Evolutionary conservation across 2,113 vertebrate species (phyloP).

Genomic region (Catagonus wagneri): DNA sequence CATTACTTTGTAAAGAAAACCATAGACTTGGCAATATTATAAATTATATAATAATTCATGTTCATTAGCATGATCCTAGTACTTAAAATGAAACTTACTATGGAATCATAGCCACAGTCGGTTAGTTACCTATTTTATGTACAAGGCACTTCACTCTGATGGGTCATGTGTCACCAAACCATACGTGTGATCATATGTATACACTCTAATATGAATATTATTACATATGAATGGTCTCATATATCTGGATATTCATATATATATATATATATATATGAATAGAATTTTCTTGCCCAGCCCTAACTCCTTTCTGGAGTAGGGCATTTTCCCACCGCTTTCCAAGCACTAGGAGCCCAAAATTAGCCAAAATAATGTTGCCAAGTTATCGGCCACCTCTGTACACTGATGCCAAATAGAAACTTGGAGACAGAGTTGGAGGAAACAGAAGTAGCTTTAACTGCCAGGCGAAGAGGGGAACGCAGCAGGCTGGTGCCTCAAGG

Average conservation of each 20-base stretch:
- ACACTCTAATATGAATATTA: neutral
- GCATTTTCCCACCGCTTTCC: neutral
- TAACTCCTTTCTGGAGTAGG: neutral
- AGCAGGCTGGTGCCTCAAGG: too few species aligned
- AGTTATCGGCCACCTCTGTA: too few species aligned
- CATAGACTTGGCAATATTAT: neutral
- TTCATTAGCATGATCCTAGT: neutral
- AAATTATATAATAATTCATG: neutral
- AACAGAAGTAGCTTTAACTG: too few species aligned
- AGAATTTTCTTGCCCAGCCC: neutral
- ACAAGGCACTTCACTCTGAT: neutral
- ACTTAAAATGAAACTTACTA: neutral
- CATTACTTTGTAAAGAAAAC: constrained; percentile 1
- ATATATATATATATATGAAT: neutral
- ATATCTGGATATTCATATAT: too few species aligned
- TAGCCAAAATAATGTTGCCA: neutral
- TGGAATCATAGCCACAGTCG: neutral
- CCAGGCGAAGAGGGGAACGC: too few species aligned
- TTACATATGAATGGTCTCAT: neutral
- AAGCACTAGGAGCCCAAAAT: neutral
- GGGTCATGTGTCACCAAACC: neutral
- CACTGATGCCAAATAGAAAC: too few species aligned
- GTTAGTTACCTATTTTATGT: neutral
- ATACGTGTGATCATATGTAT: too few species aligned
- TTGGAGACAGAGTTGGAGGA: too few species aligned